Evolutionary conservation across 2,888 invertebrate species (phyloP).

Genomic region (Branchipolynoe longqiensis): DNA sequence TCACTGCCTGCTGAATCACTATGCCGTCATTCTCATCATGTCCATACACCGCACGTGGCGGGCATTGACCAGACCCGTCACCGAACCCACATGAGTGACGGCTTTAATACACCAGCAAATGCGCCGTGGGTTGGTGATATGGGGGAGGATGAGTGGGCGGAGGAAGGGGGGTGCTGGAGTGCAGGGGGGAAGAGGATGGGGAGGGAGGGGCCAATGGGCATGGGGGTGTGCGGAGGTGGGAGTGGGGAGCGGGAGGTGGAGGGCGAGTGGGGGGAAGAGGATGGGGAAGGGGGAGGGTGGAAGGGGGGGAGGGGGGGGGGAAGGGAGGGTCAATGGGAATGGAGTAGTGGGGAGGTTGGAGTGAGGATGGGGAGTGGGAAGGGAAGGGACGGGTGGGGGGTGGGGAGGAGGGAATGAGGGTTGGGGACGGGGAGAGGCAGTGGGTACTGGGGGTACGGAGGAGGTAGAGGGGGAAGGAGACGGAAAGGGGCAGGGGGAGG

Average conservation of each 20-base stretch:
- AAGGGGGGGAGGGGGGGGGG: not conserved
- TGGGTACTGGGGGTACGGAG: too few species aligned
- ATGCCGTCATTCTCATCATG: too few species aligned
- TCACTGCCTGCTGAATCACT: too few species aligned
- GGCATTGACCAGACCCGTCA: too few species aligned
- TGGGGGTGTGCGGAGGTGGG: not conserved
- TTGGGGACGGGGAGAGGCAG: not conserved
- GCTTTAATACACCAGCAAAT: too few species aligned
- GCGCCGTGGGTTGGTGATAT: too few species aligned
- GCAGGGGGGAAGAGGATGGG: not conserved
- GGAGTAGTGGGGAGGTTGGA: not conserved
- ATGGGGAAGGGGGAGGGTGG: not conserved
- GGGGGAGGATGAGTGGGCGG: not conserved
- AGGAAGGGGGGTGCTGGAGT: not conserved
- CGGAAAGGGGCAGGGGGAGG: too few species aligned
- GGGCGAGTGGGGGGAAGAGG: not conserved
- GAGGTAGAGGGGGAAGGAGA: too few species aligned
- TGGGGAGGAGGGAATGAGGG: not conserved
- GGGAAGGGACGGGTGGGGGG: not conserved
- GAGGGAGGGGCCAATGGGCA: not conserved
- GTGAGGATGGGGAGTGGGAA: not conserved
- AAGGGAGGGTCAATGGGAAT: not conserved
- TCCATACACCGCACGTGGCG: too few species aligned
- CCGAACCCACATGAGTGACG: too few species aligned
- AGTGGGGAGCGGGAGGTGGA: not conserved